These are phyloP conservation scores for Hedya salicella DNA, from an alignment of 2,888 invertebrate species.

Conservation along the genomic window DNA sequence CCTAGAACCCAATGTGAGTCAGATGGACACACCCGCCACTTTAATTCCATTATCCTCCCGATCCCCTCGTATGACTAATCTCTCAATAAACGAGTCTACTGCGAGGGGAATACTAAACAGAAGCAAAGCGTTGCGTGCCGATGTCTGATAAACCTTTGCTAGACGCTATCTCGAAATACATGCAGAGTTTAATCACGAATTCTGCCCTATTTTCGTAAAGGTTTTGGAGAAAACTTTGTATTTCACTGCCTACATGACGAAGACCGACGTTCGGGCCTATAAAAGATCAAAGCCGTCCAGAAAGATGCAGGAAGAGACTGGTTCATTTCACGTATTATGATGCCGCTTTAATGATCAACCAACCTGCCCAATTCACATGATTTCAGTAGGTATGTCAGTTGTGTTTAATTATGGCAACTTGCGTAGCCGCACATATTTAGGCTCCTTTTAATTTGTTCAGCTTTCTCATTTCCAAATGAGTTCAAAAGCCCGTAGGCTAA, in stretches of 20 bases:
- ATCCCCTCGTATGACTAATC: constrained; percentile 55
- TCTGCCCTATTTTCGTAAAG: constrained; percentile 14
- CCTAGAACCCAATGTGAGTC: constrained; percentile 1
- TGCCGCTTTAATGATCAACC: neutral
- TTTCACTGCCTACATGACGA: too few relatives aligned
- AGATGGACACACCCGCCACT: constrained; percentile 25
- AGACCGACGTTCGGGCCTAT: too few relatives aligned
- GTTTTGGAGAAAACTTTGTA: too few relatives aligned
- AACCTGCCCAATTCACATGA: neutral
- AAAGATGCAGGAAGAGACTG: constrained; percentile 9
- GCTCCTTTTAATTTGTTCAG: constrained; percentile 19
- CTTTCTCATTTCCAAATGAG: constrained; percentile 21
- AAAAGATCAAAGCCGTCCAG: constrained; percentile 17
- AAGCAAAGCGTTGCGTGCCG: constrained; percentile 52
- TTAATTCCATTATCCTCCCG: constrained; percentile 43
- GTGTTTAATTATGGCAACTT: neutral
- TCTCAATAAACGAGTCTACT: constrained; percentile 56
- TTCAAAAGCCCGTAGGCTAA: constrained; percentile 1
- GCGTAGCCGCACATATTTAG: neutral
- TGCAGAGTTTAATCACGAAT: neutral
- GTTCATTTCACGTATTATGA: constrained; percentile 2
- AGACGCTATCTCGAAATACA: constrained; percentile 27
- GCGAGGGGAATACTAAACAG: constrained; percentile 58
- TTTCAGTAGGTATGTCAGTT: neutral
- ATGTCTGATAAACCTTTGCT: constrained; percentile 41